Conservation (phyloP, 2,797 vertebrate species). For the Mormyrops attenuatus region DNA sequence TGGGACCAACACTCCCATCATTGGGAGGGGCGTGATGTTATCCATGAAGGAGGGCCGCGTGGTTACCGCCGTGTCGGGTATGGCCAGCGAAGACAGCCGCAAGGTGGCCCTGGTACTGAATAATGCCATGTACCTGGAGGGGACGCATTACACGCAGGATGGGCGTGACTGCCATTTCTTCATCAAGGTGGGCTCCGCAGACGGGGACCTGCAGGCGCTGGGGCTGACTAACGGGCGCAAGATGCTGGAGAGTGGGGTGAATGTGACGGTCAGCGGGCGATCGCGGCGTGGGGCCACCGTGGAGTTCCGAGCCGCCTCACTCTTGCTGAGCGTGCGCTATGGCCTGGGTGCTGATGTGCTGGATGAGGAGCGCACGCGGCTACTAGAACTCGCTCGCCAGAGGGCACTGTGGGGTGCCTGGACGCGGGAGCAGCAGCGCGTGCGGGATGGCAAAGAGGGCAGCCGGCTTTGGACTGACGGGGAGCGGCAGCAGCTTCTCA, state of each 20-base stretch:
- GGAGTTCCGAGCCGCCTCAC: slow-evolving; percentile 78
- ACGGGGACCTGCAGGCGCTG: slow-evolving; percentile 84
- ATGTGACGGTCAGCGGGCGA: slow-evolving; percentile 87
- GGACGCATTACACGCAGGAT: slow-evolving; percentile 91
- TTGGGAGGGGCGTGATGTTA: slow-evolving; percentile 92
- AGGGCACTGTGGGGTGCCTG: slow-evolving; percentile 85
- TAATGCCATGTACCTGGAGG: slow-evolving; percentile 87
- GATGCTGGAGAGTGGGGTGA: slow-evolving; percentile 85
- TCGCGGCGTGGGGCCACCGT: slow-evolving; percentile 92
- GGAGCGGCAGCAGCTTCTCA: slow-evolving; percentile 93
- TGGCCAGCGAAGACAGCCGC: slow-evolving; percentile 88
- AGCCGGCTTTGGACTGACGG: slow-evolving; percentile 96
- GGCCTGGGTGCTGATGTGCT: slow-evolving; percentile 79
- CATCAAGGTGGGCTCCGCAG: slow-evolving; percentile 87
- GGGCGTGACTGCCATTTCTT: slow-evolving; percentile 94
- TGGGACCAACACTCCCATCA: slow-evolving; percentile 84
- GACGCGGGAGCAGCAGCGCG: slow-evolving; percentile 90
- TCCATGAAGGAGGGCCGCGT: slow-evolving; percentile 89
- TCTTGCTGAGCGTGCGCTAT: slow-evolving; percentile 87
- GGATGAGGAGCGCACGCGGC: slow-evolving; percentile 90
- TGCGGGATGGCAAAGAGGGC: slow-evolving; percentile 86
- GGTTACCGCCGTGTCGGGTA: slow-evolving; percentile 77
- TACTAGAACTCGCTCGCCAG: slow-evolving; percentile 89
- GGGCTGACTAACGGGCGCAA: slow-evolving; percentile 87
- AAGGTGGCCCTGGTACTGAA: slow-evolving; percentile 91